phyloP scores from a whole-genome alignment of 2,888 invertebrate species.

The Tinea trinotella region DNA sequence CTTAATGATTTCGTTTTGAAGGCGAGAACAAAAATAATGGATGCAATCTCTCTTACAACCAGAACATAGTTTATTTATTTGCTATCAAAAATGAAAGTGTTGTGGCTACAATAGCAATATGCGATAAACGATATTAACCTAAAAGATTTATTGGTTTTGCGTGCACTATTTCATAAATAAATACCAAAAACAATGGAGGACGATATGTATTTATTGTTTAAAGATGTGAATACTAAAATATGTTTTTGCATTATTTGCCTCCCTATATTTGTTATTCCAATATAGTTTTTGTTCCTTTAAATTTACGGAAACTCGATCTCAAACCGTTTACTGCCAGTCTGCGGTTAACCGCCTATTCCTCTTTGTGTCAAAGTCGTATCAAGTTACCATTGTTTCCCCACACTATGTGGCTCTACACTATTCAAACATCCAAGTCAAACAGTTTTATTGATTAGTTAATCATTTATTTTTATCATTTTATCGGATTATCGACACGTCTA shows the following conservation, averaged over 20 bases:
- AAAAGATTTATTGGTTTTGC: neutral
- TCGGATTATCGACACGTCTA: constrained; percentile 5
- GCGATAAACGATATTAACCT: constrained; percentile 2
- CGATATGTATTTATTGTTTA: no score
- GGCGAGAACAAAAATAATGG: constrained; percentile 12
- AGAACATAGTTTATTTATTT: neutral
- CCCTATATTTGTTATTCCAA: no score
- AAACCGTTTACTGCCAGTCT: constrained; percentile 33
- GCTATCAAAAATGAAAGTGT: constrained; percentile 13
- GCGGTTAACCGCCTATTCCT: constrained; percentile 34
- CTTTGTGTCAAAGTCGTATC: constrained; percentile 10
- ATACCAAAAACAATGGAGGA: no score
- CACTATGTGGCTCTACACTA: neutral
- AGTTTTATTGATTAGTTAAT: constrained; percentile 16
- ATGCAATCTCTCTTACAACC: constrained; percentile 11
- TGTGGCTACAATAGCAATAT: neutral
- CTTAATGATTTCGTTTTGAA: constrained; percentile 43
- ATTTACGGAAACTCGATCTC: constrained; percentile 44
- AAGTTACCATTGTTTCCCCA: constrained; percentile 12
- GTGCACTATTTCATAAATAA: no score
- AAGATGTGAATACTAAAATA: no score
- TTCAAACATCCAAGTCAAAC: neutral
- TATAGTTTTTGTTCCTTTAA: constrained; percentile 44
- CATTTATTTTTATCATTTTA: constrained; percentile 7
- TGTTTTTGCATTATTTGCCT: neutral